phyloP scores from a whole-genome alignment of 2,113 vertebrate species.

The Bolborhynchus lineola region DNA sequence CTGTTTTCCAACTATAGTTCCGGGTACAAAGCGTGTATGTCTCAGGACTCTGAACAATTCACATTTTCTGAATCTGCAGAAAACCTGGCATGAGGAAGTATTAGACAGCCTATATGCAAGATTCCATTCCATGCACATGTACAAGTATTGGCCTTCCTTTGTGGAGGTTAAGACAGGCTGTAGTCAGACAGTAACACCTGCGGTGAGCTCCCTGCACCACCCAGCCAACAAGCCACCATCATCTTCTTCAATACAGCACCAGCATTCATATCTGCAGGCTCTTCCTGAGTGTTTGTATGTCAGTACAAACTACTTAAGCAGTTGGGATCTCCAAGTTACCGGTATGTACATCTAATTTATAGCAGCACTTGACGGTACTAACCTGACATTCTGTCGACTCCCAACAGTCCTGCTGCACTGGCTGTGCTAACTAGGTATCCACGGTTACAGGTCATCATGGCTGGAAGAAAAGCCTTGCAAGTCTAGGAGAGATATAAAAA shows the following conservation, averaged over 20 bases:
- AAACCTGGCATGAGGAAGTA: background rate
- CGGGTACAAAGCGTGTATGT: background rate
- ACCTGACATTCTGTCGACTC: constrained; percentile 81
- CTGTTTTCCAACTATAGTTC: background rate
- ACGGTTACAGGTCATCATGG: constrained; percentile 84
- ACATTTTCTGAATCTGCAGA: background rate
- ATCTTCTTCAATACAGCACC: background rate
- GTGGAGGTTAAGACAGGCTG: background rate
- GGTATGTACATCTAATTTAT: background rate
- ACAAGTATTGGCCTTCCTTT: rapidly evolving
- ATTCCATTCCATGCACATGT: rapidly evolving
- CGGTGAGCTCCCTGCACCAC: background rate
- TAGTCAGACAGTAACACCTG: background rate
- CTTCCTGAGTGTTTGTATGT: background rate
- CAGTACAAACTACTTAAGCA: background rate
- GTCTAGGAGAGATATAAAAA: constrained; percentile 71
- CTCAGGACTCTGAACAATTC: background rate
- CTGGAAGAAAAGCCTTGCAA: constrained; percentile 91
- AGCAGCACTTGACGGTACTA: background rate
- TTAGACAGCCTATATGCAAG: background rate
- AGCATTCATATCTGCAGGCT: background rate
- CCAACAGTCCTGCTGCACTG: constrained; percentile 78
- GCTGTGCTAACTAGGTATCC: constrained; percentile 85
- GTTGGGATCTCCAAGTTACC: background rate
- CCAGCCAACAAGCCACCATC: background rate